Conservation (phyloP, 2,113 vertebrate genomes). For the Capra hircus region DNA sequence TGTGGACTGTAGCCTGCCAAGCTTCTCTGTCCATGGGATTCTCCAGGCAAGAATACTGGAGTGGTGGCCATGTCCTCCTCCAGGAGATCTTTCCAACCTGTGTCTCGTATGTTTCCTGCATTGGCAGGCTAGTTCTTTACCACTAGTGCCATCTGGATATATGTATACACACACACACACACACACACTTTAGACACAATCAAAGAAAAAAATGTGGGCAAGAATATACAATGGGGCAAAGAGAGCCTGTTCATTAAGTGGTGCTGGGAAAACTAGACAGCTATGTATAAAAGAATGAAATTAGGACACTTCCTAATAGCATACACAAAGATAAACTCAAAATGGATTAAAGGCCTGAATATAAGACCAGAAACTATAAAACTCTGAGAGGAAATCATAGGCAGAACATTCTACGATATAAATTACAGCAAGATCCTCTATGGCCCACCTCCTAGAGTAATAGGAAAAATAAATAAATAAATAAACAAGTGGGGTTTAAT, state of each 20-base stretch:
- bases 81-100: not conserved
- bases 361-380: not conserved
- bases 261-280: not conserved
- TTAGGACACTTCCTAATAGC: not conserved
- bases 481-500: not conserved
- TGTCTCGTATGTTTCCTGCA: not conserved
- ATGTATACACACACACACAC: not conserved
- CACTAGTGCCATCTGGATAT: not conserved
- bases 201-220: not conserved
- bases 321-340: not conserved
- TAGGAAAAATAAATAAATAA: not conserved
- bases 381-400: not conserved
- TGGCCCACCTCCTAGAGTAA: not conserved
- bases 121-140: not conserved
- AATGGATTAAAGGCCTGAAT: not conserved
- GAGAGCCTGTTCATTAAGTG: not conserved
- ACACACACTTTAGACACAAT: not conserved
- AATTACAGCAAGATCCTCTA: not conserved
- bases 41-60: not conserved
- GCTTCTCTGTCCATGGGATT: not conserved
- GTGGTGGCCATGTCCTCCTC: not conserved
- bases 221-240: not conserved
- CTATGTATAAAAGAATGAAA: not conserved
- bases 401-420: not conserved
- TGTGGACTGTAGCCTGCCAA: not conserved